Evolutionary conservation across 2,797 vertebrate species (phyloP).

Genomic region (Euthynnus affinis): DNA sequence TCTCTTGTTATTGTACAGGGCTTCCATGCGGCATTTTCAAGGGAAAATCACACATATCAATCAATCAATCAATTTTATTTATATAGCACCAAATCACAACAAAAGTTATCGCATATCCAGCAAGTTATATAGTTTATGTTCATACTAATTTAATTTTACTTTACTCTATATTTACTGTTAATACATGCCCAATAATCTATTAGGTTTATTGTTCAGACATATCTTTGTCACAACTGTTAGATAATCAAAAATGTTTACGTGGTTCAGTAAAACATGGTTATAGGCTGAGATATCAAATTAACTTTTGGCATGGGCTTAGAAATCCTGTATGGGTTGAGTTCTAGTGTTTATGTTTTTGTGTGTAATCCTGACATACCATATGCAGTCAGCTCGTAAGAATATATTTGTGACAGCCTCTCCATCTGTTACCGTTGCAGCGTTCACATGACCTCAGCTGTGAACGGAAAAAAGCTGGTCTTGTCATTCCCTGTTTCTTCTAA

Average conservation of each 20-base stretch:
- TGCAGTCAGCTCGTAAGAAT: background rate
- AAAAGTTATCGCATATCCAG: too few species aligned
- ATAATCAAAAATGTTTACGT: background rate
- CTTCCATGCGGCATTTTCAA: background rate
- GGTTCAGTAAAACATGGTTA: background rate
- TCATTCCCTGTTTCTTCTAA: background rate
- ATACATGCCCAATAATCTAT: background rate
- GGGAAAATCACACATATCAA: background rate
- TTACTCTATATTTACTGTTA: background rate
- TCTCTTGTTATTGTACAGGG: background rate
- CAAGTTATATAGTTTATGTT: background rate
- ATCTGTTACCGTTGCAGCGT: background rate
- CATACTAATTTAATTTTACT: background rate
- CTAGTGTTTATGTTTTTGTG: background rate
- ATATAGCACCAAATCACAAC: too few species aligned
- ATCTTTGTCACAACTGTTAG: background rate
- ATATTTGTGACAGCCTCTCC: background rate
- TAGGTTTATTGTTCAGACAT: background rate
- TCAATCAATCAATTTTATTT: too few species aligned
- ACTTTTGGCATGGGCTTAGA: background rate
- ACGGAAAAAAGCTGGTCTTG: slow-evolving; percentile 5
- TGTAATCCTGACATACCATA: background rate
- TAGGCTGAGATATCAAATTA: background rate
- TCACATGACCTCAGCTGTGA: background rate
- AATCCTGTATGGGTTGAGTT: background rate